Base-by-base conservation (phyloP, 2,888 invertebrate genomes). In the Parthenolecanium corni region DNA sequence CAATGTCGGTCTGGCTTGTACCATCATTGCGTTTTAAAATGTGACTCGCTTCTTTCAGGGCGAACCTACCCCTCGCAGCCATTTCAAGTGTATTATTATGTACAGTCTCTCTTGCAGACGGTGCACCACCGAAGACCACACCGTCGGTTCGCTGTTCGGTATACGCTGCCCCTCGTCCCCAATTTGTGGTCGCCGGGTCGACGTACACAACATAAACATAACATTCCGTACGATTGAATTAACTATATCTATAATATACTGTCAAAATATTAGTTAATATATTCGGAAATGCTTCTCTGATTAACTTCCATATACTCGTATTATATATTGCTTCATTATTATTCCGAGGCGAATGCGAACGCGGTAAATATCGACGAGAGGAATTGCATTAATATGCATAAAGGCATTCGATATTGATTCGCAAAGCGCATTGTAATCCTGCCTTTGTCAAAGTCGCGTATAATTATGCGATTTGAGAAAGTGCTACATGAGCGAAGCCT, bases 241-340 rank as follows among this genome's bases (percentile, higher is more conserved):
- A 24, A 31, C 42, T 31, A 46, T 23, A 42, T 31, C n/a, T 57
- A 57, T 44, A 46, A 57, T 57, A 57, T 57, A 57, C 57, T 57
- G 57, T 57, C 57, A 46, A 57, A 57, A 57, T 57, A 57, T 57
- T 57, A 57, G 57, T 57, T 57, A 57, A 57, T 57, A 57, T 57
- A 57, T 57, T 57, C 57, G 44, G 57, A 46, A 46, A 31, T 6
- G 9, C 46, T 46, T 25, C 23, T 57, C 46, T 57, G 57, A 57
- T 57, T 46, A 57, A 57, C 57, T 46, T 57, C 57, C 57, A 57
- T 57, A 57, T n/a, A n/a, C n/a, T n/a, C n/a, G n/a, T n/a, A n/a
- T n/a, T n/a, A n/a, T 46, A 57, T 57, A 57, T 57, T 61, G 49
- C 38, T 61, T 51, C 49, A 49, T 61, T 61, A 49, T 51, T 5